Conservation (phyloP, 37 sponge, comb jelly and placozoan genomes). For the Crambe crambe region DNA sequence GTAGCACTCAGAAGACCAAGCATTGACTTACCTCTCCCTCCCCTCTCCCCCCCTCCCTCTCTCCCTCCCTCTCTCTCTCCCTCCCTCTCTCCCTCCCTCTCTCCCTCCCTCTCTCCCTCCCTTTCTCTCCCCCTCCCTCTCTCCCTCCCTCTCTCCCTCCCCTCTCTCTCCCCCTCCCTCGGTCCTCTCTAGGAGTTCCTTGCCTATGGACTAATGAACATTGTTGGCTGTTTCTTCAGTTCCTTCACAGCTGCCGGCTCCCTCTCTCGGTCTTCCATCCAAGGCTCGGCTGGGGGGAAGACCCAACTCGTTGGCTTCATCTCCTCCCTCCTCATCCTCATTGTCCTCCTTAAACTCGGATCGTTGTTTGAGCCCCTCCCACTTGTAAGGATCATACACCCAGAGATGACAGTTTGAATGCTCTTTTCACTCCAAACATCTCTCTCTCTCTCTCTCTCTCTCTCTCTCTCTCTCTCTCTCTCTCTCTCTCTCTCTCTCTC, state of each 20-base stretch:
- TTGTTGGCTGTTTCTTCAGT: constrained; percentile 76
- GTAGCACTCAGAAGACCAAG: neutral
- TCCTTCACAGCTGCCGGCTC: constrained; percentile 70
- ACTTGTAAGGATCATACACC: constrained; percentile 30
- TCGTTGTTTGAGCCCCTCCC: constrained; percentile 78
- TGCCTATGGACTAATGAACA: constrained; percentile 74
- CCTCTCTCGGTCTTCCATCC: constrained; percentile 75
- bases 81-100: neutral
- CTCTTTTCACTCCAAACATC: neutral
- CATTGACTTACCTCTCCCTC: neutral
- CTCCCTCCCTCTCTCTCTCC: neutral
- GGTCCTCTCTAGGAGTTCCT: constrained; percentile 91
- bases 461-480: constrained; percentile 25
- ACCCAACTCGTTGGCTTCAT: constrained; percentile 77
- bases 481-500: constrained; percentile 9
- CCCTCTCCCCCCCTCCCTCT: neutral
- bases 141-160: neutral
- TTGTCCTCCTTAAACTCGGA: constrained; percentile 64
- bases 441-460: constrained; percentile 20
- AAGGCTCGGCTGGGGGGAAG: constrained; percentile 74
- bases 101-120: neutral
- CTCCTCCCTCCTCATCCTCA: constrained; percentile 61
- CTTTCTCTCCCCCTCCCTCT: neutral
- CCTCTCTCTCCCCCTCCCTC: neutral
- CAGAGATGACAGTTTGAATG: neutral